Evolutionary conservation across 2,113 vertebrate species (phyloP), one percentile per base, ranked within the genome.

Genomic region (Sylvilagus bachmani): DNA sequence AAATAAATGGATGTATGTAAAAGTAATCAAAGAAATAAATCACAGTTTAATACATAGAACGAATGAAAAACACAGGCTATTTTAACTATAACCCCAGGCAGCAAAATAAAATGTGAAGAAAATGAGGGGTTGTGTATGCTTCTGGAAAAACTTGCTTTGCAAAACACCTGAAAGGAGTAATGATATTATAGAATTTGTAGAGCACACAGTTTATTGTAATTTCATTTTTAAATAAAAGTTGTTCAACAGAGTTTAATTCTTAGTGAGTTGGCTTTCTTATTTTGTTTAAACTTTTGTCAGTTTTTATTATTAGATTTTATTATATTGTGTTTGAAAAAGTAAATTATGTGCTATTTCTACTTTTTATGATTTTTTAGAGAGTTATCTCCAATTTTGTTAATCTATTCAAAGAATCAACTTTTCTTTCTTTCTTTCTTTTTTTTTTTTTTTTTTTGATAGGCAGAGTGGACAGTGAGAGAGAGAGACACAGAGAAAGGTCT

Each of bases 261-360:
- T 29, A 66, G 2, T 44, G 9, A 58, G 55, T 88, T 58, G 16
- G 13, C 13, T 64, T 83, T 64, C 24, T 17, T 33, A 51, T 17
- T 61, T 31, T 84, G 44, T 58, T 10, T 73, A 19, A 82, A 78
- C 11, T 85, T 91, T 83, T 44, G 49, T 66, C 80, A 67, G 4
- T 31, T 91, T 81, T 93, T 82, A 61, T 93, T 78, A 33, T 81
- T 84, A 74, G 55, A 16, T 79, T 81, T 95, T 73, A 64, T 53
- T 78, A 58, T 92, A 33, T 69, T 81, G 8, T 88, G 17, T 95
- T 81, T 92, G 91, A 80, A 87, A 80, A 96, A 62, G 55, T 31
- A 12, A 89, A 29, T 74, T 78, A 27, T 9, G 3, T 79, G 66
- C 44, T 83, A 2, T 73, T 93, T 91, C 58, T 66, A n/a, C 25